A percentile compares a stretch with the other conserved stretches of the same genome.
Evolutionary conservation across 2,797 vertebrate genomes (phyloP).

Genomic region (Sebastes itinus): DNA sequence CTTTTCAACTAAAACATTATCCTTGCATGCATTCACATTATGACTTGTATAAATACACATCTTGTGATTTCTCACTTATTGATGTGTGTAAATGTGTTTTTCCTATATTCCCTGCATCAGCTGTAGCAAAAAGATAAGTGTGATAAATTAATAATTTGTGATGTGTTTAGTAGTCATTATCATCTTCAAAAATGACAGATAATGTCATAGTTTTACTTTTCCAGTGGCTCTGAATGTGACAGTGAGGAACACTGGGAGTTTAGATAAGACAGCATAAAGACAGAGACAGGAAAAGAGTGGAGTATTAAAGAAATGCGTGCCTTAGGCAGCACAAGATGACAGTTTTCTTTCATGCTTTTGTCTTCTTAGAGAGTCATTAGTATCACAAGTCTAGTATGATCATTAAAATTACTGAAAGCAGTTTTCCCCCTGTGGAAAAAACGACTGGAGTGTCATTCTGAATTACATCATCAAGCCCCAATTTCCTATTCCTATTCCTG

Average conservation of each 20-base stretch:
- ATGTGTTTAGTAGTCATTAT: slow-evolving; percentile 15
- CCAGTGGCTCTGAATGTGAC: slow-evolving; percentile 19
- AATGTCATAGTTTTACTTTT: slow-evolving; percentile 37
- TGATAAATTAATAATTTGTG: background rate
- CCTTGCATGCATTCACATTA: background rate
- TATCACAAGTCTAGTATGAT: slow-evolving; percentile 6
- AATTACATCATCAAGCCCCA: background rate
- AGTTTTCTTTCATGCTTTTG: slow-evolving; percentile 13
- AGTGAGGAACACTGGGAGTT: slow-evolving; percentile 9
- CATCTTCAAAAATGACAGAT: slow-evolving; percentile 27
- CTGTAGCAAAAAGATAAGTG: background rate
- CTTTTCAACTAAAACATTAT: background rate
- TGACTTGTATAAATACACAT: background rate
- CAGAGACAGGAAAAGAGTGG: background rate
- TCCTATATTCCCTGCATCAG: background rate
- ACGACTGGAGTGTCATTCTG: background rate
- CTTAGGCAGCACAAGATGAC: slow-evolving; percentile 23
- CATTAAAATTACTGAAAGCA: background rate
- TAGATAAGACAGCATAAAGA: background rate
- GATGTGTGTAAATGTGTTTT: background rate
- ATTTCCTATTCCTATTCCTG: background rate
- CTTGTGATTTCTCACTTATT: background rate
- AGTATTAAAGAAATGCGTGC: slow-evolving; percentile 35
- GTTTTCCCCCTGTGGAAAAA: background rate
- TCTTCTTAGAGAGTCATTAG: slow-evolving; percentile 24